Conservation (phyloP, 1,140 invertebrate species). For the Rhagoletis zephyria region DNA sequence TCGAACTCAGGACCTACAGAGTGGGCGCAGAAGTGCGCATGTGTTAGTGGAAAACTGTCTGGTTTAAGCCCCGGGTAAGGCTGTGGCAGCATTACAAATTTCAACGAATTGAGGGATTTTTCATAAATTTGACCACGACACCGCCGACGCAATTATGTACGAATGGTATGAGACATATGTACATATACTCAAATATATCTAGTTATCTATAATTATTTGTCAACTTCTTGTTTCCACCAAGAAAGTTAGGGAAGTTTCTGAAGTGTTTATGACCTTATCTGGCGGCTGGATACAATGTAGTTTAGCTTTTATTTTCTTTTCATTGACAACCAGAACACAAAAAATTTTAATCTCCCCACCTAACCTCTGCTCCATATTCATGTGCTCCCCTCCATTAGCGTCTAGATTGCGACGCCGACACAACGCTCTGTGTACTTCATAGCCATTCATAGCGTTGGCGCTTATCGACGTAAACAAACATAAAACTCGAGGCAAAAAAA, state of each 20-base stretch:
- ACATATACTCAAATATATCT: background rate
- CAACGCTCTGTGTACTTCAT: background rate
- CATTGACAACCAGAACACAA: constrained; percentile 17
- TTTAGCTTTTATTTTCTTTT: constrained; percentile 1
- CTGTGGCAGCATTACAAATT: too few species aligned
- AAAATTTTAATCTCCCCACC: constrained; percentile 20
- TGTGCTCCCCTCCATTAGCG: background rate
- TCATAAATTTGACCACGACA: too few species aligned
- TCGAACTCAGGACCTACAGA: too few species aligned
- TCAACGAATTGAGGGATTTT: too few species aligned
- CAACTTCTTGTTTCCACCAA: background rate
- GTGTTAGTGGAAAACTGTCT: too few species aligned
- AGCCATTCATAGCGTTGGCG: constrained; percentile 8
- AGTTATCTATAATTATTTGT: background rate
- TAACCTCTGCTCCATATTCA: background rate
- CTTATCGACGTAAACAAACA: constrained; percentile 46
- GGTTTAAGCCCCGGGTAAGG: too few species aligned
- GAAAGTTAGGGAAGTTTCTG: background rate
- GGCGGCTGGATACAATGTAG: background rate
- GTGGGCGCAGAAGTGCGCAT: too few species aligned
- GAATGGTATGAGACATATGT: too few species aligned
- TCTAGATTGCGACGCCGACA: background rate
- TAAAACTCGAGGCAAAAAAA: background rate
- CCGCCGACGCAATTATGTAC: too few species aligned
- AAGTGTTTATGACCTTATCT: background rate